Base-by-base conservation (phyloP, 1,140 invertebrate species). In the Bacillus rossius region DNA sequence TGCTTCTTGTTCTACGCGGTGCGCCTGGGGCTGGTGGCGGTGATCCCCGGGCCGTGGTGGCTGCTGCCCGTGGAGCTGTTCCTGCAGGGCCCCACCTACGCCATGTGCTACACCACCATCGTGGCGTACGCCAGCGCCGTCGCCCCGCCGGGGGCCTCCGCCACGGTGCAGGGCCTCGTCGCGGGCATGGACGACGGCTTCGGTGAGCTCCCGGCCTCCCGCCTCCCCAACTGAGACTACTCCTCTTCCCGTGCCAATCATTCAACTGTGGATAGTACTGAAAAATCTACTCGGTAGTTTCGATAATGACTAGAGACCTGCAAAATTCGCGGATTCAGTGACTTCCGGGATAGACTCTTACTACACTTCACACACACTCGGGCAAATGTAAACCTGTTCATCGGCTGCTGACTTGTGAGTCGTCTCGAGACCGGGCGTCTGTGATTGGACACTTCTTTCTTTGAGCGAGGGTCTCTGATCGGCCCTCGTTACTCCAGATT, bases 161-260 rank as follows among this genome's bases (percentile, higher is more conserved):
- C 88, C 2, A 91, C 88, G 0, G 83, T 90, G 17, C 88, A 92
- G 69, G 88, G 88, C 1, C 79, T 92, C 37, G 85, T 88, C 26
- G 87, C 87, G n/a, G 88, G 88, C 17, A 85, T 89, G 82, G 87
- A 90, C 64, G 88, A 90, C 62, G 88, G 87, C 0, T 75, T 91
- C 19, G 88, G 88, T 87, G 70, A 74, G 73, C 66, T n/a, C n/a
- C n/a, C n/a, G n/a, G n/a, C n/a, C n/a, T n/a, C n/a, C n/a, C n/a
- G 1, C 13, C n/a, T n/a, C n/a, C n/a, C n/a, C n/a, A n/a, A n/a
- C 22, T 56, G 48, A 26, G 20, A 34, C 8, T 25, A 37, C 50
- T 5, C 26, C 17, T 55, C 34, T 26, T 23, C 17, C 49, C 59
- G 55, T 10, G 16, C 20, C 3, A 20, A 41, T 13, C n/a, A 20